Base-by-base conservation (phyloP, 2,888 invertebrate species). In the Erebia palarica region DNA sequence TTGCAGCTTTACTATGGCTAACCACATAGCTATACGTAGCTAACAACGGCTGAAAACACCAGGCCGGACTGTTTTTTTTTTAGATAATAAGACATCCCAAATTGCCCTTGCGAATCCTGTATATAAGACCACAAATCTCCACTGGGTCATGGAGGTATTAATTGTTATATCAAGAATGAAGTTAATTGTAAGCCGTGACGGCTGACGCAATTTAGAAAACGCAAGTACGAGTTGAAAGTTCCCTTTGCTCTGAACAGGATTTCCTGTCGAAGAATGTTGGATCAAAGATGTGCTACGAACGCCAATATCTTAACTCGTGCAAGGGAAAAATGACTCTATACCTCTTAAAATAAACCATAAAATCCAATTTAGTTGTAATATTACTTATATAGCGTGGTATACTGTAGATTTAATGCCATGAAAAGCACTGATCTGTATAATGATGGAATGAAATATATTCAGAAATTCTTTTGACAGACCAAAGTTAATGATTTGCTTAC, bases 181-280 rank as follows among this genome's bases (percentile, higher is more conserved):
- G 68, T 77, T 73, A 76, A 76, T 76, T 75, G 71, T 71, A 68
- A 72, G 72, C 69, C 70, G 65, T 71, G 55, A 70, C 36, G 36
- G 36, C 36, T 36, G 36, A 36, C 68, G 66, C 68, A 73, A 75
- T 75, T 75, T 72, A 73, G 75, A 74, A 72, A 77, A 78, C 75
- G 78, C 74, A 67, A 73, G 75, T 72, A 76, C 76, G 74, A 75
- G 76, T 55, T 55, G 55, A 55, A 16, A 55, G 55, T 77, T 75
- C 73, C 70, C 75, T 75, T 73, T 76, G 73, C 72, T 70, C 71
- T 75, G 73, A 70, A 65, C 78, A 78, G 79, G 80, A 80, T 79
- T 76, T 80, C 80, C 79, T 77, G 77, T 74, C 69, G 69, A 76
- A 74, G 76, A 76, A 76, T 75, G 76, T 73, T 74, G 72, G 78